A percentile compares a stretch with the other conserved stretches of the same genome.
Conservation (phyloP, 2,113 vertebrate species). For the Pholis gunnellus region DNA sequence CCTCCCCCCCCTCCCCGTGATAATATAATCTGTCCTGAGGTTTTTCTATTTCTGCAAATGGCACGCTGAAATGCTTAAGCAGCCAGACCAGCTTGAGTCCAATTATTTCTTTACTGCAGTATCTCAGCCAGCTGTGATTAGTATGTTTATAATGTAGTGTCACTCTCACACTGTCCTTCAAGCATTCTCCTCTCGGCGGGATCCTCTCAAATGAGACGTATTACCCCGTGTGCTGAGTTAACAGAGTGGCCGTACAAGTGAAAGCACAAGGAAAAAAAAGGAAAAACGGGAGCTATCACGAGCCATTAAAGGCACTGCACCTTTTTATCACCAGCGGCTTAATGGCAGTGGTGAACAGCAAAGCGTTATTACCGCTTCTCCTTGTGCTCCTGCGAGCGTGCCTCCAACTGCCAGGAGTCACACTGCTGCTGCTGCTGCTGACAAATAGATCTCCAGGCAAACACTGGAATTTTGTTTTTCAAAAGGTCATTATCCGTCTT, state of each 20-base stretch:
- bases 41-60: slow-evolving; percentile 70
- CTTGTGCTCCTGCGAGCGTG: slow-evolving; percentile 53
- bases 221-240: slow-evolving; percentile 75
- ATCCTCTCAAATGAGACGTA: slow-evolving; percentile 78
- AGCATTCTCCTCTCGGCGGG: slow-evolving; percentile 70
- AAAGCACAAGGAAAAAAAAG: slow-evolving; percentile 6
- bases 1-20: slow-evolving; percentile 1
- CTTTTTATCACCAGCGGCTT: slow-evolving; percentile 76
- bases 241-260: slow-evolving; percentile 66
- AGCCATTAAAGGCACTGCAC: slow-evolving; percentile 76
- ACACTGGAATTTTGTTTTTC: slow-evolving; percentile 64
- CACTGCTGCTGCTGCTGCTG: slow-evolving; percentile 26
- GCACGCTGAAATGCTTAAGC: slow-evolving; percentile 69
- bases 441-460: slow-evolving; percentile 66
- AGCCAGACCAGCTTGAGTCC: slow-evolving; percentile 76
- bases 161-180: slow-evolving; percentile 77
- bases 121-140: slow-evolving; percentile 80
- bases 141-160: slow-evolving; percentile 80
- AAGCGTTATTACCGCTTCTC: slow-evolving; percentile 67
- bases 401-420: slow-evolving; percentile 35
- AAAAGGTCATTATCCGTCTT: slow-evolving; percentile 76
- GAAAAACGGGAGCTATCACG: slow-evolving; percentile 40
- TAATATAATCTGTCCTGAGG: slow-evolving; percentile 66
- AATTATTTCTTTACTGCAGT: slow-evolving; percentile 77
- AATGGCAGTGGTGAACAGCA: slow-evolving; percentile 75